Percentiles rank a stretch among this genome's conserved stretches.
Evolutionary conservation across 2,888 invertebrate species (phyloP).

Genomic region (Ennomos fuscantarius): DNA sequence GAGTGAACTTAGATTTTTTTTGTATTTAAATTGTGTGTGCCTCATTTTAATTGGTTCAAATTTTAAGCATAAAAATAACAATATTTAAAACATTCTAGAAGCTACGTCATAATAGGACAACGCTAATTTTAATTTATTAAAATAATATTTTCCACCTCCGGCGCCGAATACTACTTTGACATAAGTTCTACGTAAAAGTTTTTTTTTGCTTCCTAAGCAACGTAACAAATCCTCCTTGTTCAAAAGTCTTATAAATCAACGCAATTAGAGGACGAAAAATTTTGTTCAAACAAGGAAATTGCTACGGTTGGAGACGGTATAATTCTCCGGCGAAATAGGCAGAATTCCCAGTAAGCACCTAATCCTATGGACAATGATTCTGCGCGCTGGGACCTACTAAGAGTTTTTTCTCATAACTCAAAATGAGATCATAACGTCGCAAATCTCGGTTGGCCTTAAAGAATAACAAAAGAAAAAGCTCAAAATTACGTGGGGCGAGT

Average conservation of each 20-base stretch:
- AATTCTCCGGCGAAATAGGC: slow-evolving; percentile 47
- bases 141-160: no score
- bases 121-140: no score
- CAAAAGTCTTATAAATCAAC: slow-evolving; percentile 38
- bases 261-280: slow-evolving; percentile 41
- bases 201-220: slow-evolving; percentile 47
- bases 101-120: no score
- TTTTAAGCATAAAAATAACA: no score
- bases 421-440: slow-evolving; percentile 83
- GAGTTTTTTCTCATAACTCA: slow-evolving; percentile 83
- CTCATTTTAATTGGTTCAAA: no score
- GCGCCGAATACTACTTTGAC: no score
- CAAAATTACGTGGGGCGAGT: slow-evolving; percentile 81
- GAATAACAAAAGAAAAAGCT: slow-evolving; percentile 82
- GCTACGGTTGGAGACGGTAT: slow-evolving; percentile 42
- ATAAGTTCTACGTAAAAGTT: slow-evolving; percentile 14
- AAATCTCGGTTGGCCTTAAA: slow-evolving; percentile 77
- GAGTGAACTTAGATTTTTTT: no score
- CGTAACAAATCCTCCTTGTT: slow-evolving; percentile 40
- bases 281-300: slow-evolving; percentile 45
- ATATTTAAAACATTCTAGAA: no score
- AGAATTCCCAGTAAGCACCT: slow-evolving; percentile 65
- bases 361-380: slow-evolving; percentile 78
- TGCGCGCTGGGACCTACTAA: slow-evolving; percentile 70
- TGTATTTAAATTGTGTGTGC: no score